Evolutionary conservation across 2,888 invertebrate species (phyloP), one percentile per base, ranked within the genome.

Genomic region (Amphipyra berbera): DNA sequence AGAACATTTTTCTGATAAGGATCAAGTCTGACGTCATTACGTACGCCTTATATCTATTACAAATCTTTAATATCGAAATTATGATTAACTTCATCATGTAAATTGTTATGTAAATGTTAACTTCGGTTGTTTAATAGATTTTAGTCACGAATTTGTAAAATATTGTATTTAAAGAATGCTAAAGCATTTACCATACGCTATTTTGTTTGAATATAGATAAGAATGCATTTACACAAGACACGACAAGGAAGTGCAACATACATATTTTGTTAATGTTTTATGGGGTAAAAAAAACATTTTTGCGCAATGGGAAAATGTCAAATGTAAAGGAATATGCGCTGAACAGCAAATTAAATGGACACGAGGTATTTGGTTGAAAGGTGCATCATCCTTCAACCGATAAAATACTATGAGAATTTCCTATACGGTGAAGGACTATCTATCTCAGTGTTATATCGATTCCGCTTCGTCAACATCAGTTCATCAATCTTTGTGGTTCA

Each of bases 401-500:
- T 45, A 54, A 52, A 60, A 42, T 46, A 48, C 41, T 45, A 27
- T 48, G 33, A 62, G 57, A 65, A 49, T 62, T 66, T 73, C 53
- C 57, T 61, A 15, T 37, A 42, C 35, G 12, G 21, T 7, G 13
- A 52, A 59, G 50, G 63, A 63, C 44, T 52, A 64, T 64, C 37
- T 41, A 56, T 68, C 61, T 59, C 47, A 12, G 13, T 42, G 56
- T 42, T 56, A 50, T 37, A 69, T 60, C 12, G 60, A 64, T 69
- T 70, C 42, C 44, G 70, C 73, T 63, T 53, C 64, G 72, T 74
- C 64, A 67, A 67, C 61, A 55, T 54, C 55, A 37, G 41, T 69
- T 63, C 72, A 74, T 77, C 64, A 77, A 74, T 77, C 64, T 68
- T 44, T 42, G 40, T 14, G 59, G 53, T 56, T 46, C 49, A 56